Evolutionary conservation across 2,888 invertebrate genomes (phyloP), one percentile per base, ranked within the genome.

Genomic region (Eupeodes luniger): DNA sequence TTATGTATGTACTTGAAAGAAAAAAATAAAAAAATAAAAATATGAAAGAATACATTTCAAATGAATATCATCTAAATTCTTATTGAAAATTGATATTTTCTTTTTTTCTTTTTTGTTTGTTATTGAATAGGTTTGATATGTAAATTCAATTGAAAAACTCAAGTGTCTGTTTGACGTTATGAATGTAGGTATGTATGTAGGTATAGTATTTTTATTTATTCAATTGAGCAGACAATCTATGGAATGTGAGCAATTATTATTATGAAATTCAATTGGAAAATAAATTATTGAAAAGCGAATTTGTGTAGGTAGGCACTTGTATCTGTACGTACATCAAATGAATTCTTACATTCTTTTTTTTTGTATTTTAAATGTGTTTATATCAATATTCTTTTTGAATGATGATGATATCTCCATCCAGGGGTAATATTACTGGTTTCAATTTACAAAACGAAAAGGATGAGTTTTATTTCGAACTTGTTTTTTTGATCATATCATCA

Each of bases 211-310:
- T 51, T 62, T 62, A 36, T 47, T 64, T 47, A 64, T 64, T 66
- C 66, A 47, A 66, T 66, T 66, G 44, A 66, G 47, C 47, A 66
- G 47, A 66, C 27, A 47, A 62, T 66, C 66, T 14, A 19, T 44
- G 12, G n/a, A 10, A 34, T 70, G 40, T 19, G 69, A 70, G 69
- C 69, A 70, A 70, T 70, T 70, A 70, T 55, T 70, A 55, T 70
- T 40, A 40, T 70, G 55, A 70, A 55, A 70, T 70, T 36, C n/a
- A 69, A 70, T 70, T 70, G 69, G 19, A 55, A 69, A 53, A 69
- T 69, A 69, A 69, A 69, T 69, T 53, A 53, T 70, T 70, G 55
- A 70, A 55, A 16, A 55, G 40, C 36, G 40, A 62, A 40, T 40
- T 62, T 62, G n/a, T 40, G 27, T 27, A 27, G 27, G 27, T 27